Percentiles rank a stretch among this genome's conserved stretches.
Evolutionary conservation across 2,113 vertebrate genomes (phyloP).

Genomic region (Bubalus kerabau): DNA sequence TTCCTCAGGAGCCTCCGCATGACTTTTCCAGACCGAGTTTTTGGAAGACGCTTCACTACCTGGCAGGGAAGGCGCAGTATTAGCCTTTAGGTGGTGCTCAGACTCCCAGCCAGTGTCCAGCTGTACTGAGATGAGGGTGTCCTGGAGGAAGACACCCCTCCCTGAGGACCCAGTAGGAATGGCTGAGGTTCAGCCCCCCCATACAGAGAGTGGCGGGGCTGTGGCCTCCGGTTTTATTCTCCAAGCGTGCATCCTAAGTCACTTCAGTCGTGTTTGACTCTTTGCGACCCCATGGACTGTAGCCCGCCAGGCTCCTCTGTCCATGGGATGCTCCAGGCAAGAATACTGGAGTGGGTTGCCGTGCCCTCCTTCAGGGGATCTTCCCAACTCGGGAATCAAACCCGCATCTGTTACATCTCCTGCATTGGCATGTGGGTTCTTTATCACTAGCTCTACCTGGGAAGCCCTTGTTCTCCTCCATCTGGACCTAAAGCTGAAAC

Average conservation of each 20-base stretch:
- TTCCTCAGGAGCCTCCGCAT: slow-evolving; percentile 91
- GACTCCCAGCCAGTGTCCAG: no score
- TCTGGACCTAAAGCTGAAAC: background rate
- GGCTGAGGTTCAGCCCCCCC: background rate
- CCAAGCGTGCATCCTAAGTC: background rate
- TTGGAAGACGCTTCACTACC: slow-evolving; percentile 93
- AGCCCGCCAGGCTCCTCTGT: background rate
- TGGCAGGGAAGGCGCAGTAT: slow-evolving; percentile 54
- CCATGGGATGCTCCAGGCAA: background rate
- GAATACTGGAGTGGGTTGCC: background rate
- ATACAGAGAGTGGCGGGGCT: fast-evolving
- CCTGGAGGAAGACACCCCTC: background rate
- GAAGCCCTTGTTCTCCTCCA: background rate
- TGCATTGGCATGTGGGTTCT: background rate
- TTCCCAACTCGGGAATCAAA: background rate
- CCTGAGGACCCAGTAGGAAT: background rate
- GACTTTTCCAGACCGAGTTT: slow-evolving; percentile 95
- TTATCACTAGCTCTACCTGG: background rate
- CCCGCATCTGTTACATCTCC: background rate
- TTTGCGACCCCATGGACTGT: background rate
- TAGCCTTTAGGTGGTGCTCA: background rate
- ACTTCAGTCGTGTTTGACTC: background rate
- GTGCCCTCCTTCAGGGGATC: background rate
- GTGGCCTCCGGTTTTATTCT: background rate
- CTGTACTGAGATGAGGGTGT: background rate